Percentiles rank a stretch among this genome's conserved stretches.
Evolutionary conservation across 2,888 invertebrate species (phyloP).

Genomic region (Camptogramma bilineatum): DNA sequence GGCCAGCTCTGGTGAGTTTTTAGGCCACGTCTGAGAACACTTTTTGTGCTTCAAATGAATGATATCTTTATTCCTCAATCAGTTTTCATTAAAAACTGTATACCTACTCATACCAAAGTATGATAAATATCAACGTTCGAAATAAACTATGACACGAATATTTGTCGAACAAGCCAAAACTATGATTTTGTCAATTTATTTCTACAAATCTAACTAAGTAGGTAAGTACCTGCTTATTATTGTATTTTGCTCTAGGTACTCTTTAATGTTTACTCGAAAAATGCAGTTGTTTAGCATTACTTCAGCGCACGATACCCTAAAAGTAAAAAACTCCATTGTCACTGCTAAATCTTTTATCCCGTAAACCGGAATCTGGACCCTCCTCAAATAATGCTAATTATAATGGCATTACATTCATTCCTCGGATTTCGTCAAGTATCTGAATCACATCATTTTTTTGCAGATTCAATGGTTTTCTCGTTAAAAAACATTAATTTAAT

Average conservation of each 20-base stretch:
- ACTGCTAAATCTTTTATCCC: slow-evolving; percentile 77
- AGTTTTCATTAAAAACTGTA: no score
- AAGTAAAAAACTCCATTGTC: slow-evolving; percentile 73
- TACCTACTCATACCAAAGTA: no score
- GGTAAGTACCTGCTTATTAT: no score
- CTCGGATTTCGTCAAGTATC: slow-evolving; percentile 79
- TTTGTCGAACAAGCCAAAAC: no score
- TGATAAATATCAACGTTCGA: no score
- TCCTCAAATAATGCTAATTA: slow-evolving; percentile 83
- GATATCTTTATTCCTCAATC: no score
- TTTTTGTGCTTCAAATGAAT: no score
- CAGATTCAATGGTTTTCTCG: slow-evolving; percentile 66
- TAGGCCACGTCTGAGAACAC: no score
- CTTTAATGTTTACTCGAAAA: background rate
- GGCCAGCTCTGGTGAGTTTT: no score
- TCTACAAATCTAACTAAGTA: no score
- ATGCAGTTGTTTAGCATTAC: slow-evolving; percentile 3
- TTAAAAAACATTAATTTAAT: slow-evolving; percentile 71
- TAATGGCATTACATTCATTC: slow-evolving; percentile 84
- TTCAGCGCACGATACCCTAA: slow-evolving; percentile 39
- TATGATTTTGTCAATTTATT: no score
- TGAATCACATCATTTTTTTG: slow-evolving; percentile 72
- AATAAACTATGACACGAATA: no score
- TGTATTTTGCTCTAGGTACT: background rate
- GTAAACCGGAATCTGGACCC: slow-evolving; percentile 82